These are phyloP conservation scores for Semotilus atromaculatus DNA, from an alignment of 2,797 vertebrate genomes.

Conservation along the genomic window DNA sequence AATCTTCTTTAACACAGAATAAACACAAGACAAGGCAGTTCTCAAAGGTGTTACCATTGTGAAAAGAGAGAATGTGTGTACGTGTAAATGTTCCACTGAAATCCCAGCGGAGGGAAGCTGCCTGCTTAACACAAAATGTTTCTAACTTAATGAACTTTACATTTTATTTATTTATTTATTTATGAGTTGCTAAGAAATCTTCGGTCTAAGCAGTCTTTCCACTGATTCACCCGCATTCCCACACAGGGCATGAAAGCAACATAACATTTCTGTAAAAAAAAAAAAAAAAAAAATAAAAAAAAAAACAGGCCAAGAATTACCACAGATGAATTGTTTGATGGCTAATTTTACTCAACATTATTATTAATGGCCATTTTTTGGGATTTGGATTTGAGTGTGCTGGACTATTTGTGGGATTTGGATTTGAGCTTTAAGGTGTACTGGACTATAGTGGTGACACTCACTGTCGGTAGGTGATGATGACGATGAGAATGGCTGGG, in stretches of 20 bases:
- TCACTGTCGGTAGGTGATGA: slow-evolving; percentile 97
- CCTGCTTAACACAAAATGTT: background rate
- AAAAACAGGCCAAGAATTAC: too few species aligned
- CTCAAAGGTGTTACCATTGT: slow-evolving; percentile 34
- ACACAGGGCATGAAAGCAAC: too few species aligned
- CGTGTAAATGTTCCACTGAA: background rate
- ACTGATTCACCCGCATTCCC: background rate
- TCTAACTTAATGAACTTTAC: background rate
- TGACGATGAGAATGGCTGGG: slow-evolving; percentile 93
- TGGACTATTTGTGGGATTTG: too few species aligned
- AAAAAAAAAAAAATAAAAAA: too few species aligned
- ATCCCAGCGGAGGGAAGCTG: background rate
- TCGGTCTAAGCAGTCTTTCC: background rate
- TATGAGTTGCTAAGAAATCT: background rate
- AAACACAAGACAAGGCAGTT: slow-evolving; percentile 51
- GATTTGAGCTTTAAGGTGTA: background rate
- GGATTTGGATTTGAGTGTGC: too few species aligned
- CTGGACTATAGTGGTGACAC: slow-evolving; percentile 60
- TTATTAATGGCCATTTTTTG: too few species aligned
- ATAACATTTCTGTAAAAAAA: too few species aligned
- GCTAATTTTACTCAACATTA: too few species aligned
- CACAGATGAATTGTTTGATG: too few species aligned
- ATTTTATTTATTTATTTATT: background rate
- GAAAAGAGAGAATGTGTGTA: slow-evolving; percentile 29
- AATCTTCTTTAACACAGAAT: slow-evolving; percentile 68